These are phyloP conservation scores for rat (Rattus norvegicus) DNA, from an alignment of 2,113 vertebrate genomes.

Conservation along the genomic window GRCr8 NC_086030.1:45575501-45576000, in stretches of 20 bases:
- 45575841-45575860: background rate
- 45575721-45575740: background rate
- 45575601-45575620: background rate
- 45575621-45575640: background rate
- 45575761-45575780: background rate
- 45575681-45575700: background rate
- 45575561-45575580: slow-evolving; percentile 40
- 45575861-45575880: background rate
- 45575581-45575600: slow-evolving; percentile 34
- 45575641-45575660: background rate
- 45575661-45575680: too few species aligned
- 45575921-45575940: background rate
- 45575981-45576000: too few species aligned
- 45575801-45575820: background rate
- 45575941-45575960: background rate
- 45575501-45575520: background rate
- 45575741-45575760: background rate
- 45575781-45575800: background rate
- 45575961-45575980: background rate
- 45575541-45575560: slow-evolving; percentile 54
- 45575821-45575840: background rate
- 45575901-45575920: background rate
- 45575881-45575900: background rate
- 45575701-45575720: background rate
- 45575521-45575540: slow-evolving; percentile 34